A percentile compares a stretch with the other conserved stretches of the same genome.
These are phyloP conservation scores for Lampris incognitus DNA, from an alignment of 2,113 vertebrate genomes.

Conservation along the genomic window DNA sequence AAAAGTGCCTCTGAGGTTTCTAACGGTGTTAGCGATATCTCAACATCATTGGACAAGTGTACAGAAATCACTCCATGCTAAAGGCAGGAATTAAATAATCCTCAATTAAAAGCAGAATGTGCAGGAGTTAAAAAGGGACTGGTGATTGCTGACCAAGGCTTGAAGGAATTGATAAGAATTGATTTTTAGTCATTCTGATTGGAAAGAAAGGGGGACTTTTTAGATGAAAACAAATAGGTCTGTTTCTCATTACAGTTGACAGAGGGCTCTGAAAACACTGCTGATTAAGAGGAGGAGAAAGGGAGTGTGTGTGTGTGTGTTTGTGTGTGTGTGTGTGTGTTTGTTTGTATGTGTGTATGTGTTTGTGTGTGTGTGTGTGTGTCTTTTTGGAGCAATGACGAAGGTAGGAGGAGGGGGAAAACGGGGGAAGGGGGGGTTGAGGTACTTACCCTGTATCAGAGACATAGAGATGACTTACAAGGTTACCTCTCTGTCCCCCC, in stretches of 20 bases:
- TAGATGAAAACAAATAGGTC: slow-evolving; percentile 73
- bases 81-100: not conserved
- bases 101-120: not conserved
- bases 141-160: not conserved
- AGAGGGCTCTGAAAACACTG: slow-evolving; percentile 78
- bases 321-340: too few species aligned
- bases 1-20: too few species aligned
- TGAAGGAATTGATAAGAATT: not conserved
- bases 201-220: not conserved
- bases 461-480: slow-evolving; percentile 64
- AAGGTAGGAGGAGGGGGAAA: slow-evolving; percentile 25
- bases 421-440: slow-evolving; percentile 24
- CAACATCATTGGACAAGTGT: too few species aligned
- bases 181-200: not conserved
- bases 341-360: too few species aligned
- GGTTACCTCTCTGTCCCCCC: slow-evolving; percentile 55
- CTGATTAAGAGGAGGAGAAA: slow-evolving; percentile 55
- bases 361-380: not conserved
- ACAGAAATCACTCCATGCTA: not conserved
- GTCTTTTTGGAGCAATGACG: slow-evolving; percentile 57
- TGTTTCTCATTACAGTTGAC: slow-evolving; percentile 96
- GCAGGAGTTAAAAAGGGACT: not conserved
- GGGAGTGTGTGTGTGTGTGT: not conserved
- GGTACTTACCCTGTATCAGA: slow-evolving; percentile 74
- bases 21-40: too few species aligned